Evolutionary conservation across 2,888 invertebrate genomes (phyloP), one percentile per base, ranked within the genome.

Genomic region (Argyra leucocephala): DNA sequence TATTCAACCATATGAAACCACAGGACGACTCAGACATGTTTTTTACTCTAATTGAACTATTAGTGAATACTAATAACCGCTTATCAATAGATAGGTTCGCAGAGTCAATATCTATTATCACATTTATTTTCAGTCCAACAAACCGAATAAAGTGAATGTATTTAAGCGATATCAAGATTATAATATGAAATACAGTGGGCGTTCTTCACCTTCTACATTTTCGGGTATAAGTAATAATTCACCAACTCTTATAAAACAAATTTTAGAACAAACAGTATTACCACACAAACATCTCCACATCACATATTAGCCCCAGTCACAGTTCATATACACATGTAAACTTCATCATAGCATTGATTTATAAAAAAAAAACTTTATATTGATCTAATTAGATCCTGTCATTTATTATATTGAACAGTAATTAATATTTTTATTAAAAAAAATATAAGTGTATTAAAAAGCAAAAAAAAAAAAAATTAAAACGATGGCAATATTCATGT

Each of bases 1-100:
- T 96, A 96, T 79, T 93, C 93, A 3, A 93, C 93, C n/a, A n/a
- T 0, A 93, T 93, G 93, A 93, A 93, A 1, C 92, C 91, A 1
- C 92, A 93, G 72, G 93, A 93, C 74, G 93, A 93, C 75, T 92
- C 92, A 73, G 92, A 93, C 75, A 86, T 90, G 70, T 89, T 88
- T 10, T 88, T 90, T 71, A 89, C 88, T 22, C 82, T 87, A 10
- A 84, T 86, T 62, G 88, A 88, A 72, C 85, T 87, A 0, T 81
- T 84, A 57, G 78, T 87, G 67, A 78, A 82, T 64, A 77, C 81
- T 63, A 82, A 83, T 67, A 83, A 79, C 70, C 72, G 78, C 15
- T 73, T 71, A 76, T 85, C 79, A 73, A 84, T 76, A n/a, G n/a
- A n/a, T n/a, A n/a, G n/a, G 79, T 87, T 83, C 73, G 84, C 80